Evolutionary conservation across 2,888 invertebrate species (phyloP), one percentile per base, ranked within the genome.

Genomic region (Brachynemurus nebulosus): DNA sequence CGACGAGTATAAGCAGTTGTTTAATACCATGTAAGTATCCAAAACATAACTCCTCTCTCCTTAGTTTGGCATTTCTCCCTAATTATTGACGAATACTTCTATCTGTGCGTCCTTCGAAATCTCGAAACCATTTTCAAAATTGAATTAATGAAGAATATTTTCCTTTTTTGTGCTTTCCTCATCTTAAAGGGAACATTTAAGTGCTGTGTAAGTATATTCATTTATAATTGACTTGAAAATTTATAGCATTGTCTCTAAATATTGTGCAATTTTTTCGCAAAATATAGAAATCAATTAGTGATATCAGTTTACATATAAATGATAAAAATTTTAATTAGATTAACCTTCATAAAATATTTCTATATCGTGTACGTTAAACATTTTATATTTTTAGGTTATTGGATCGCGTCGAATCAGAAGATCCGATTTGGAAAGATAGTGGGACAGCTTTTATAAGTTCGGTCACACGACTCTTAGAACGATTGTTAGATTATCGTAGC

Each of bases 361-460:
- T 6, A 30, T 14, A 30, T 23, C 6, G 9, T 12, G n/a, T 30
- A 30, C 14, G 40, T n/a, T 19, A 39, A 39, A 33, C 16, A 36
- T 39, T 14, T 20, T 25, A 14, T 3, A 43, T 19, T 21, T 45
- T 45, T 57, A 90, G 91, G 56, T 69, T 92, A 47, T 70, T 89
- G 64, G 88, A 90, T 60, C 76, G 86, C 54, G 88, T 91, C 1
- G 82, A 86, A 51, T 78, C 80, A 11, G 80, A 82, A 58, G 82
- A 85, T 59, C 89, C 91, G 27, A 76, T 80, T 0, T 91, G 93
- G 90, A 80, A 86, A 53, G 91, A 92, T 53, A 86, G 88, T 39
- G 93, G 93, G 2, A 83, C 86, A 0, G 86, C 88, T 2, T 93
- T 95, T 57, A 90, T 95, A 44, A 85, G 84, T 46, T 93, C 93